Conservation (phyloP, 2,797 vertebrate genomes). For the Mus spretus region DNA sequence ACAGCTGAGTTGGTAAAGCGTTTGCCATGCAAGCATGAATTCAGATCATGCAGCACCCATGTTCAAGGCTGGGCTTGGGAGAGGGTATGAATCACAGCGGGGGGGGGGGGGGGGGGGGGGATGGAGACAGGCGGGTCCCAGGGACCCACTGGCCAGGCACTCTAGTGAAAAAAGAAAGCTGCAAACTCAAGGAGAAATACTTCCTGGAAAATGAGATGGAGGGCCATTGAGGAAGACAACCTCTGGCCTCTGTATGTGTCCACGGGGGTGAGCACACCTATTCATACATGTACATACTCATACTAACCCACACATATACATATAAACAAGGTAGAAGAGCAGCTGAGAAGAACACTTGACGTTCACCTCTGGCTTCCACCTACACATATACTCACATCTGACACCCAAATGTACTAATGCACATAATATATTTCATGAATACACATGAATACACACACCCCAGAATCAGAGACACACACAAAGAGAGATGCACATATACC, state of each 20-base stretch:
- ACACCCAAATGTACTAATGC: background rate
- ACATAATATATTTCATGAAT: background rate
- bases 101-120: too few species aligned
- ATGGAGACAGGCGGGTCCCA: background rate
- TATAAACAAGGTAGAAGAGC: background rate
- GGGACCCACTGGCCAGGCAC: background rate
- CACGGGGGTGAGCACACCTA: background rate
- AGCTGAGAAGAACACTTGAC: background rate
- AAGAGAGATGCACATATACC: background rate
- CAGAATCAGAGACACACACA: background rate
- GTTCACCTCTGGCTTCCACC: background rate
- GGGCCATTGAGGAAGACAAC: background rate
- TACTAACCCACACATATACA: background rate
- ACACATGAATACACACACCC: background rate
- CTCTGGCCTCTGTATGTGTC: background rate
- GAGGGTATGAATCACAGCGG: background rate
- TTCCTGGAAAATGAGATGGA: background rate
- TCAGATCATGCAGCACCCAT: background rate
- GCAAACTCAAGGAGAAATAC: background rate
- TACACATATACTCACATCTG: background rate
- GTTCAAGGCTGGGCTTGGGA: background rate
- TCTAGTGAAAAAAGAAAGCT: background rate
- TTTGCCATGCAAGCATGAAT: background rate
- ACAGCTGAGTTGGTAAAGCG: background rate
- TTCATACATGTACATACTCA: background rate